These are phyloP conservation scores for Bunonema sp. DNA, from an alignment of 2,888 invertebrate species.

Conservation along the genomic window DNA sequence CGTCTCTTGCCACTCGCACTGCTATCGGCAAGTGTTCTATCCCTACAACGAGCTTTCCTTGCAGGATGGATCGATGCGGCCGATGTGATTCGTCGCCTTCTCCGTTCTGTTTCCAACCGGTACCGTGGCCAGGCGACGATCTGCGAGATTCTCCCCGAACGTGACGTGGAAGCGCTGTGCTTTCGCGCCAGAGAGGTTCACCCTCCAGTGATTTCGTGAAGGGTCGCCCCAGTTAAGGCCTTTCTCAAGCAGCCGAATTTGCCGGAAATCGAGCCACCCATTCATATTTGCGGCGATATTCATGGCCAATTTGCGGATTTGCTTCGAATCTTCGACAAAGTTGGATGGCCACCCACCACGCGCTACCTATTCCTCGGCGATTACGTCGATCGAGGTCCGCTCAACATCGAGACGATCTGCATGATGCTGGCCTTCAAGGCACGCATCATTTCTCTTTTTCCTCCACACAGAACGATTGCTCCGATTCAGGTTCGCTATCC, in stretches of 20 bases:
- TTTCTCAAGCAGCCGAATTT: slow-evolving; percentile 55
- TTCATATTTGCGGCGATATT: slow-evolving; percentile 32
- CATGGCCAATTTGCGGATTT: slow-evolving; percentile 60
- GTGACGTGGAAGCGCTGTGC: neutral
- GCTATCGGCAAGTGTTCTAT: too few species aligned
- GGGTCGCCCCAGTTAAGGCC: slow-evolving; percentile 54
- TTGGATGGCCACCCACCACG: slow-evolving; percentile 28
- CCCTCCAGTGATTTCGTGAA: neutral
- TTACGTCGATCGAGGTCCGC: slow-evolving; percentile 31
- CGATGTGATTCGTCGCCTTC: too few species aligned
- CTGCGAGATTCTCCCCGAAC: neutral
- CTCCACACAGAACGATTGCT: neutral
- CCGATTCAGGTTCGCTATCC: slow-evolving; percentile 59
- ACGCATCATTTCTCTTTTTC: neutral
- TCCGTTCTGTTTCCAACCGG: too few species aligned
- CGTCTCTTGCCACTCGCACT: too few species aligned
- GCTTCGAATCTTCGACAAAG: slow-evolving; percentile 33
- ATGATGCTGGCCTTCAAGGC: slow-evolving; percentile 72
- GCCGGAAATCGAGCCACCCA: slow-evolving; percentile 26
- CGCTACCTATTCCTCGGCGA: slow-evolving; percentile 33
- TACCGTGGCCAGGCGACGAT: neutral
- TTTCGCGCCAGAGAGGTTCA: neutral
- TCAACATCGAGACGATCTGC: slow-evolving; percentile 35
- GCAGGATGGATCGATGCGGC: too few species aligned
- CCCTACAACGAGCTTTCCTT: too few species aligned